phyloP scores from a whole-genome alignment of 2,797 vertebrate species.

The Micrastur ruficollis region DNA sequence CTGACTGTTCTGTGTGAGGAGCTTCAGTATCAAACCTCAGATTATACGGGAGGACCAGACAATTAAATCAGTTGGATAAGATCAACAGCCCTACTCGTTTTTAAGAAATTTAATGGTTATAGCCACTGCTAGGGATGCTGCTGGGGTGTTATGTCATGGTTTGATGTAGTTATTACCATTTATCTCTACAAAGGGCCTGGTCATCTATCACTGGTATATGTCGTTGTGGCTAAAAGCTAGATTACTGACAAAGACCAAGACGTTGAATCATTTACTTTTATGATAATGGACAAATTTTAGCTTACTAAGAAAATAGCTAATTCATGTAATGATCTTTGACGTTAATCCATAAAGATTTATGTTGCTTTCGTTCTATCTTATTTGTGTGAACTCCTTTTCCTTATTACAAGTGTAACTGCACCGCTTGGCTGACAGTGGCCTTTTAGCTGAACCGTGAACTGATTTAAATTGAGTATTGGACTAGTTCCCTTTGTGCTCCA shows the following conservation, averaged over 20 bases:
- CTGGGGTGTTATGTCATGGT: neutral
- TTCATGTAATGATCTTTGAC: neutral
- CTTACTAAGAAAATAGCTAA: neutral
- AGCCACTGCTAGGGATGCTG: neutral
- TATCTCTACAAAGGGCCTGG: neutral
- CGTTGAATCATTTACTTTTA: neutral
- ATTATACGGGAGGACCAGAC: neutral
- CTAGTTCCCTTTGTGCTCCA: neutral
- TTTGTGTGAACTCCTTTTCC: neutral
- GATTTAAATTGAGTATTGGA: conserved; percentile 27
- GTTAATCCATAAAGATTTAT: neutral
- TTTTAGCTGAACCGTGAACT: conserved; percentile 10
- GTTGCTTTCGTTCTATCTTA: neutral
- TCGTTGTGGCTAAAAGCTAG: neutral
- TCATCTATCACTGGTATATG: neutral
- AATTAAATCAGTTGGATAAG: neutral
- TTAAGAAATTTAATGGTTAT: neutral
- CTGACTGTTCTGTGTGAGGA: neutral
- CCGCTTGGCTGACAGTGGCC: neutral
- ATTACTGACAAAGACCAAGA: neutral
- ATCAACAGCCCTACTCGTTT: neutral
- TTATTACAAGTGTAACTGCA: neutral
- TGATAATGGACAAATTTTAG: neutral
- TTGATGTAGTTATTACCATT: conserved; percentile 13
- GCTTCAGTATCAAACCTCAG: neutral